Evolutionary conservation across 2,113 vertebrate genomes (phyloP).

Genomic region (Centropus bengalensis): DNA sequence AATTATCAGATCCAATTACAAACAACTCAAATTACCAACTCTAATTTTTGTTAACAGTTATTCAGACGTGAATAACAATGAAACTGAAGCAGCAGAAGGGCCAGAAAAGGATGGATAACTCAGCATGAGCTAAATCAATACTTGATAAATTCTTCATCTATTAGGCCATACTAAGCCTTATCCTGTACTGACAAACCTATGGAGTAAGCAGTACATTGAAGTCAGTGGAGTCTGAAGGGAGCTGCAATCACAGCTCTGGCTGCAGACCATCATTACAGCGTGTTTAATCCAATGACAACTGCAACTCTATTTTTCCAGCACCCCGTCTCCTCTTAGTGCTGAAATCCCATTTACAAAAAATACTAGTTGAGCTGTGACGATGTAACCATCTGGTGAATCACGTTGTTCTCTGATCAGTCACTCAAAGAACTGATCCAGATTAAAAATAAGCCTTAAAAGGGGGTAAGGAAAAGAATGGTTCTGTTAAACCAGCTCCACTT

Average conservation of each 20-base stretch:
- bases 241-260: background rate
- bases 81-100: background rate
- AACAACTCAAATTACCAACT: conserved; percentile 23
- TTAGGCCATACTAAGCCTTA: background rate
- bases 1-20: conserved; percentile 56
- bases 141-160: conserved; percentile 22
- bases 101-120: background rate
- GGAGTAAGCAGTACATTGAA: conserved; percentile 7
- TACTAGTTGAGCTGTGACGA: background rate
- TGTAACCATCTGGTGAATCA: background rate
- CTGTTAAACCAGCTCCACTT: background rate
- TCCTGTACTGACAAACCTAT: background rate
- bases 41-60: background rate
- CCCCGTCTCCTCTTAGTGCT: background rate
- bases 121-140: background rate
- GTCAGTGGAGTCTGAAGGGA: background rate
- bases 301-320: background rate
- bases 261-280: background rate
- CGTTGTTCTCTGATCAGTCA: background rate
- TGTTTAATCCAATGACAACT: background rate
- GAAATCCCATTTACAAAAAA: background rate
- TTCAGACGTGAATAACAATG: conserved; percentile 49
- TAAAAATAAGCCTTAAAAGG: background rate
- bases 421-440: background rate
- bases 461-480: background rate